Evolutionary conservation across 2,888 invertebrate genomes (phyloP), one percentile per base, ranked within the genome.

Genomic region (Orthosia gracilis): DNA sequence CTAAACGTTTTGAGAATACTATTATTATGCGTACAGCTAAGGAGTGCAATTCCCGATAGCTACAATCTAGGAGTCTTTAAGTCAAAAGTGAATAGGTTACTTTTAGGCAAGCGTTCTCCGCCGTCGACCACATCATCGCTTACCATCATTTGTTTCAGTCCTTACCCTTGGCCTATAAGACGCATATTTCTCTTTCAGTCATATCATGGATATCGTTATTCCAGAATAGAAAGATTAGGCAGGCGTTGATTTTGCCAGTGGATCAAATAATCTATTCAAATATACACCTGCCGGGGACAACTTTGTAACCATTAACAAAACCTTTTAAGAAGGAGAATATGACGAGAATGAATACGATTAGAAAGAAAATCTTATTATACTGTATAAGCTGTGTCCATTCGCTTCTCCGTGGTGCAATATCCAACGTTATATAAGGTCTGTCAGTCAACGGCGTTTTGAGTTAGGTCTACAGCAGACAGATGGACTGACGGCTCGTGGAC

Each of bases 381-480:
- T 82, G 59, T 76, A 66, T 61, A 76, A 69, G 64, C 52, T 66
- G 49, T 67, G 75, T 75, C 83, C 80, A 73, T 79, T 76, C 69
- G 81, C 81, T 78, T 84, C 83, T 80, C 78, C 76, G 82, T 86
- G 65, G 54, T 90, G 89, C 89, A 91, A 87, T 89, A 89, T 85
- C 84, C 86, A 78, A 84, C 88, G 89, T 90, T 92, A 92, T 93
- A 94, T 94, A 93, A 90, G 89, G 87, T 89, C 92, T 92, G 93
- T 93, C 94, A 92, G 92, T 92, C 93, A 92, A 86, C 89, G 88
- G 78, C 88, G 89, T 93, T 94, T 94, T 94, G 94, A 94, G 90
- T 90, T 88, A 93, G 94, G 94, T 94, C 88, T 88, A 85, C 88
- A 83, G 79, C 79, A 89, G 94, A 94, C 94, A 94, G 94, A 94